Base-by-base conservation (phyloP, 2,888 invertebrate species). In the Frankliniella fusca region DNA sequence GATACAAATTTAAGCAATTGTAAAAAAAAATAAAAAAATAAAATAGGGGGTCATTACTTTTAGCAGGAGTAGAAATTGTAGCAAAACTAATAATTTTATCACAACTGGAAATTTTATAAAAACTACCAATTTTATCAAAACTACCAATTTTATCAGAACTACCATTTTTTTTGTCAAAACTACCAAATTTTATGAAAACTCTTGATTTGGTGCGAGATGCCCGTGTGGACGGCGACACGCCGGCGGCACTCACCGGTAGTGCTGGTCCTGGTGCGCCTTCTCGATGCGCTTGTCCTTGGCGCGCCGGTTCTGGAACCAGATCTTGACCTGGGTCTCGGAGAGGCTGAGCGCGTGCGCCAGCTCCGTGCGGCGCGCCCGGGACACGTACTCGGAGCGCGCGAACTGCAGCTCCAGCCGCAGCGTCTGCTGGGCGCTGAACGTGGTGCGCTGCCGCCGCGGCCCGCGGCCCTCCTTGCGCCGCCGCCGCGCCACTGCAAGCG, bases 211-310 rank as follows among this genome's bases (percentile, higher is more conserved):
- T n/a, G n/a, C n/a, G n/a, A n/a, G n/a, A n/a, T n/a, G n/a, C n/a
- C n/a, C n/a, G n/a, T n/a, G n/a, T n/a, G n/a, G n/a, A 38, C 5
- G 38, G 38, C 5, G 38, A 5, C 38, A 38, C 5, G 38, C 38
- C 2, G 38, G 10, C n/a, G 3, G 38, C 11, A 82, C 83, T 87
- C 89, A 97, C 97, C 97, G 93, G 88, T 96, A 96, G 86, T 97
- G 97, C 87, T 97, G 97, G 89, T 98, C 97, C 84, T 97, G 91
- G 85, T 97, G 97, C 0, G 97, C 97, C 87, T 98, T 98, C 87
- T 98, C 97, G 85, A 98, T 96, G 84, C 98, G 90, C 89, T 98
- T 98, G 88, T 98, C 97, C 89, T 98, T 98, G 48, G 98, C 98
- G 85, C 98, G 91, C 84, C 98, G 91, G 88, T 98, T 98, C 89